Evolutionary conservation across 2,888 invertebrate genomes (phyloP), one percentile per base, ranked within the genome.

Genomic region (Lithophane ornitopus): DNA sequence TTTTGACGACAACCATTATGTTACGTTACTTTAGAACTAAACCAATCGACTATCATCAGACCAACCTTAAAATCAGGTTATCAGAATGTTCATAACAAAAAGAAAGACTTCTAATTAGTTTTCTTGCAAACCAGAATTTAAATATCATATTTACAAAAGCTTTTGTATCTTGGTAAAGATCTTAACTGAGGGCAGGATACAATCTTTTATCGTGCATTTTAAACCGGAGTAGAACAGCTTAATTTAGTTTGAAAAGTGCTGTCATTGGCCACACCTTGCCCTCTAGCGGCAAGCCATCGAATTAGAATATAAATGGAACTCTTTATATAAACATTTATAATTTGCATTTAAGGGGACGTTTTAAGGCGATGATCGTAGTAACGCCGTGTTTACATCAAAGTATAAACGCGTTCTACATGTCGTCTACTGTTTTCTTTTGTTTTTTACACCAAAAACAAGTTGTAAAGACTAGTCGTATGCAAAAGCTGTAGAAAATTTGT

Each of bases 271-370:
- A 91, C 92, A 91, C 91, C 89, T 87, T 87, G 89, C 92, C 92
- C 92, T 91, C 92, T 91, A 91, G 92, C 91, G 92, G 91, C 87
- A 91, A 91, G 91, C 92, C 91, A 94, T 95, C 88, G 91, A 90
- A 95, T 95, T 95, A 94, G 93, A 95, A 95, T 95, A 94, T 95
- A 95, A 94, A 95, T 95, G 94, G 95, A 95, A 95, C 94, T 94
- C 94, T 95, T 94, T 94, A 94, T 93, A 94, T 93, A 94, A 94
- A 94, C 93, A 94, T 94, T 94, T 94, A 93, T 94, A 93, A 94
- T 94, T 95, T 95, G 93, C 94, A 94, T 95, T 94, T 95, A 95
- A 94, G 94, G 93, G 89, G 88, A 82, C 34, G 77, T 69, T 41
- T 28, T 22, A 67, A 34, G n/a, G 59, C 16, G 59, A 67, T n/a